These are phyloP conservation scores for Brachionus angularis DNA, from an alignment of 1,140 invertebrate species.

Conservation along the genomic window DNA sequence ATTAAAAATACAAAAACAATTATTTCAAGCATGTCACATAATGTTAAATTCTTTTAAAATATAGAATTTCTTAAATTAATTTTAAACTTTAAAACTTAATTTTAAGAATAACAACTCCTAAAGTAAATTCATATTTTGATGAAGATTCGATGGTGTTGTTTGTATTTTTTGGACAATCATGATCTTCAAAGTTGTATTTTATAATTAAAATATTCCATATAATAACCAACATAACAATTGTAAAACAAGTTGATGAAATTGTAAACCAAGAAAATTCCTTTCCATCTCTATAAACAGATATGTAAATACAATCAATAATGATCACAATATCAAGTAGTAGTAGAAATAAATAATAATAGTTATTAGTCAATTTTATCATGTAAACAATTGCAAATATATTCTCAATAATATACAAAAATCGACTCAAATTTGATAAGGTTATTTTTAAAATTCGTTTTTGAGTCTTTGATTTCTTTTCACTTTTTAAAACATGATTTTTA, in stretches of 20 bases:
- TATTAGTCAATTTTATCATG: background rate
- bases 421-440: background rate
- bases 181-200: background rate
- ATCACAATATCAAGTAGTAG: slow-evolving; percentile 4
- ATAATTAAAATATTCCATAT: slow-evolving; percentile 9
- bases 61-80: background rate
- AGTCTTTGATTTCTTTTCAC: too few species aligned
- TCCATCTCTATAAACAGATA: background rate
- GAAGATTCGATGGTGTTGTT: background rate
- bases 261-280: slow-evolving; percentile 24
- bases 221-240: background rate
- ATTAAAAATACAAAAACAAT: slow-evolving; percentile 4
- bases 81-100: background rate
- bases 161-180: background rate
- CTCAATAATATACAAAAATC: background rate
- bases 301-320: background rate
- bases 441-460: too few species aligned
- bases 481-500: too few species aligned
- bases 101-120: background rate
- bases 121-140: background rate
- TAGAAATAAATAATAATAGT: slow-evolving; percentile 10
- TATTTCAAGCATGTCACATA: slow-evolving; percentile 10
- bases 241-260: slow-evolving; percentile 18
- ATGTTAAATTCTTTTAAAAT: background rate
- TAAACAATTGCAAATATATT: background rate